Percentiles rank a stretch among this genome's conserved stretches.
Conservation (phyloP, 2,113 vertebrate genomes). For the Sula dactylatra region DNA sequence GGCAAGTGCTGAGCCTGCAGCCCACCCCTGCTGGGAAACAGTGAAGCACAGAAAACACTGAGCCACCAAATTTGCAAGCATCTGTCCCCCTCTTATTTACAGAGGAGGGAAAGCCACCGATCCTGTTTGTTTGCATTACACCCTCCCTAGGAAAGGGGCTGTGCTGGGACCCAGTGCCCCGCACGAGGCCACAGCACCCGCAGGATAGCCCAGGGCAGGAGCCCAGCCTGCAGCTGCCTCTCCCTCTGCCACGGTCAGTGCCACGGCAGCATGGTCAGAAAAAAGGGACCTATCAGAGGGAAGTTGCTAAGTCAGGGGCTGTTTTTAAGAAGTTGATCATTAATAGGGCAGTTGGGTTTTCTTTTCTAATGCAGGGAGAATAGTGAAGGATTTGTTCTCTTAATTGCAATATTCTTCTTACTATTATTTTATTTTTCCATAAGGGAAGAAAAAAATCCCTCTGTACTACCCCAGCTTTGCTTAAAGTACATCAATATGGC, state of each 20-base stretch:
- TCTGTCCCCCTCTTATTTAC: background rate
- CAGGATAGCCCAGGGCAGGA: background rate
- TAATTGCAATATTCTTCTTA: background rate
- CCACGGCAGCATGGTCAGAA: accelerated
- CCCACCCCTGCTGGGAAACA: background rate
- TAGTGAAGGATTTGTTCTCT: background rate
- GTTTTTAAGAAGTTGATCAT: background rate
- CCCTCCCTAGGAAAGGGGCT: background rate
- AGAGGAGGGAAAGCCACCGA: background rate
- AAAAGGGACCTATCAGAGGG: background rate
- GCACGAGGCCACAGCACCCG: accelerated
- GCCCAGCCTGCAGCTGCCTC: background rate
- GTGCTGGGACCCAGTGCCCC: background rate
- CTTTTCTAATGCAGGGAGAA: background rate
- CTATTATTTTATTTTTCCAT: background rate
- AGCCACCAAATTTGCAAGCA: background rate
- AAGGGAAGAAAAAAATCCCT: background rate
- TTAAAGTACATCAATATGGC: background rate
- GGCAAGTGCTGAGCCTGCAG: background rate
- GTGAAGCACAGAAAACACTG: background rate
- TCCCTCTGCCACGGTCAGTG: background rate
- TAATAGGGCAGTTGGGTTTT: background rate
- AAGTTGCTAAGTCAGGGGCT: background rate
- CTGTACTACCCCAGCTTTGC: background rate
- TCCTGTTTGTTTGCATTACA: accelerated